phyloP scores from a whole-genome alignment of 2,113 vertebrate genomes.

The Thalassoma bifasciatum region DNA sequence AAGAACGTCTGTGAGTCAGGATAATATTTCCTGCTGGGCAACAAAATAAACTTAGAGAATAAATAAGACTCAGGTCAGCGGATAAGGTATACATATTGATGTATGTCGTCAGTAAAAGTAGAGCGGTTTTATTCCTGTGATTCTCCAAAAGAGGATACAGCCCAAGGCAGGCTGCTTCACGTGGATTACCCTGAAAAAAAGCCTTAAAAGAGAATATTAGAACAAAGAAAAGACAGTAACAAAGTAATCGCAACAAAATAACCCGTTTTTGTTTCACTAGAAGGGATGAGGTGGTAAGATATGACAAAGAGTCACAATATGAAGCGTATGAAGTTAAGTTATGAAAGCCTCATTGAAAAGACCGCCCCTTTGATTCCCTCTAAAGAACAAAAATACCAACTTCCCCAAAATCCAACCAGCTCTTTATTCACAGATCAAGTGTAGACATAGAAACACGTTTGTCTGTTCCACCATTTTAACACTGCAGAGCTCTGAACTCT shows the following conservation, averaged over 20 bases:
- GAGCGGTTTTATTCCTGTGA: no score
- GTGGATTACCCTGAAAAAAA: background rate
- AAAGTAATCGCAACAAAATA: background rate
- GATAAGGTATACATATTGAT: no score
- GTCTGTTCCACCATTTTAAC: background rate
- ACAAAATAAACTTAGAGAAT: background rate
- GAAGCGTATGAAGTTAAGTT: background rate
- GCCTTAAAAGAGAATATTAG: background rate
- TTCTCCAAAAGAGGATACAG: background rate
- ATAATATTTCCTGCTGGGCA: background rate
- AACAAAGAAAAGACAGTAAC: background rate
- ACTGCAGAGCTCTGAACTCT: background rate
- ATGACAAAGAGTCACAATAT: background rate
- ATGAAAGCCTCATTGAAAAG: background rate
- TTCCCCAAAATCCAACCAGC: no score
- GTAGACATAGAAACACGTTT: background rate
- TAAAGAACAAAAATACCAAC: background rate
- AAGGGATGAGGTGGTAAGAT: background rate
- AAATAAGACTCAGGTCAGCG: background rate
- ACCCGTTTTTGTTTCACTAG: background rate
- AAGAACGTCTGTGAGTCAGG: background rate
- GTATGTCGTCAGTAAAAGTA: no score
- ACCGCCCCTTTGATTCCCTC: background rate
- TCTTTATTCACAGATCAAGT: background rate
- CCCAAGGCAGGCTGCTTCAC: background rate